Percentiles rank a stretch among this genome's conserved stretches.
These are phyloP conservation scores for Belonocnema kinseyi DNA, from an alignment of 1,140 invertebrate genomes.

Conservation along the genomic window DNA sequence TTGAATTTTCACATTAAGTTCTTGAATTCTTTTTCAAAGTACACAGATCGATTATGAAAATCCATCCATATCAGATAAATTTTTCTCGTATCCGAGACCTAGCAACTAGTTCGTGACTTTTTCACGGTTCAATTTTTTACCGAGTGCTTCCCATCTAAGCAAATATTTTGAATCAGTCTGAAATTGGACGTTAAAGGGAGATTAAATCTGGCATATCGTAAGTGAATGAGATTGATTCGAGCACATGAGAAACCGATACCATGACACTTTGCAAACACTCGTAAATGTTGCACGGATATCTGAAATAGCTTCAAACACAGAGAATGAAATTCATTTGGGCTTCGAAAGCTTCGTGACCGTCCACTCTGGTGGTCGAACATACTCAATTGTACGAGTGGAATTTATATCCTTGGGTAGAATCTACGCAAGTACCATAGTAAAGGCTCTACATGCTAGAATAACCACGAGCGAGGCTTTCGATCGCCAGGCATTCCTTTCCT, in stretches of 20 bases:
- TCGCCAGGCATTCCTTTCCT: slow-evolving; percentile 25
- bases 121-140: no score
- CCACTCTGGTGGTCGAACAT: slow-evolving; percentile 11
- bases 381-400: slow-evolving; percentile 22
- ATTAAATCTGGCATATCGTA: no score
- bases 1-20: no score
- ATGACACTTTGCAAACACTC: slow-evolving; percentile 5
- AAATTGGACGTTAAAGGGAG: no score
- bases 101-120: no score
- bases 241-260: not conserved
- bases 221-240: not conserved
- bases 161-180: no score
- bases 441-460: slow-evolving; percentile 1
- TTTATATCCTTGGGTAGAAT: slow-evolving; percentile 22
- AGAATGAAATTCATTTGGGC: not conserved
- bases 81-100: no score
- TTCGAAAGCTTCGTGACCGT: slow-evolving; percentile 19
- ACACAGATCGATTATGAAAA: no score
- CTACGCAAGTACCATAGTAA: slow-evolving; percentile 18
- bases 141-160: no score
- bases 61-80: no score
- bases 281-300: slow-evolving; percentile 6
- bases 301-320: slow-evolving; percentile 1
- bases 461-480: slow-evolving; percentile 24
- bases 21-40: no score